These are phyloP conservation scores for Cyphomyrus plagiostoma DNA, from an alignment of 2,113 vertebrate genomes.

Conservation along the genomic window DNA sequence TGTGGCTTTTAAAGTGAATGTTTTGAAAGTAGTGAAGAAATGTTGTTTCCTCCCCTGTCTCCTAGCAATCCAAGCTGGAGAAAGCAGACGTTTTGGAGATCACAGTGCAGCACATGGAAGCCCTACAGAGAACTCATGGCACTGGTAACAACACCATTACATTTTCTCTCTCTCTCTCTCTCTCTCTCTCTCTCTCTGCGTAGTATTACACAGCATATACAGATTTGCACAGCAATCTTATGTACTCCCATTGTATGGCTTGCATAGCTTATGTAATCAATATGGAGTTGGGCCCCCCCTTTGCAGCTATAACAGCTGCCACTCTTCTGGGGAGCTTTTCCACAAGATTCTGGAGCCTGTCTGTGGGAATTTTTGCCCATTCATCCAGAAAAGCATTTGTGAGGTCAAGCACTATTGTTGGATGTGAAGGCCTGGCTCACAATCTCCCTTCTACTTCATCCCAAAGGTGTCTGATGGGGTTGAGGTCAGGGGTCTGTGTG, in stretches of 20 bases:
- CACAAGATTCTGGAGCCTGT: not conserved
- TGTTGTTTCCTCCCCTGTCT: not conserved
- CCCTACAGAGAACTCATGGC: constrained; percentile 35
- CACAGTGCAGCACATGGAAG: constrained; percentile 52
- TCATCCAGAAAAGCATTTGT: not conserved
- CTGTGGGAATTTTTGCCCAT: not conserved
- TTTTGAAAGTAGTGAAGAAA: not conserved
- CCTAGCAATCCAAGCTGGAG: constrained; percentile 50
- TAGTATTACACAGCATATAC: not conserved
- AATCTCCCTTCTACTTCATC: not conserved
- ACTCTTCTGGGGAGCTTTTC: not conserved
- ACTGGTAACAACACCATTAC: constrained; percentile 11
- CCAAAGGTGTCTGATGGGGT: not conserved
- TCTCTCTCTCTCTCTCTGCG: no score
- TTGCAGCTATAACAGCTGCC: not conserved
- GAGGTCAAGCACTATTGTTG: not conserved
- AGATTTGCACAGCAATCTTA: not conserved
- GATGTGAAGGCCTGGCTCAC: not conserved
- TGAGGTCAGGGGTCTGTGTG: not conserved
- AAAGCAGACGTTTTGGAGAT: constrained; percentile 51
- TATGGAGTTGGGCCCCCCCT: not conserved
- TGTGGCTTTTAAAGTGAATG: not conserved
- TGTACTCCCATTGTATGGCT: not conserved
- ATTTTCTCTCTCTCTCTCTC: not conserved
- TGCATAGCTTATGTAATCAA: not conserved